Percentiles rank a stretch among this genome's conserved stretches.
phyloP scores from a whole-genome alignment of 2,888 invertebrate genomes.

The Noctua fimbriata region DNA sequence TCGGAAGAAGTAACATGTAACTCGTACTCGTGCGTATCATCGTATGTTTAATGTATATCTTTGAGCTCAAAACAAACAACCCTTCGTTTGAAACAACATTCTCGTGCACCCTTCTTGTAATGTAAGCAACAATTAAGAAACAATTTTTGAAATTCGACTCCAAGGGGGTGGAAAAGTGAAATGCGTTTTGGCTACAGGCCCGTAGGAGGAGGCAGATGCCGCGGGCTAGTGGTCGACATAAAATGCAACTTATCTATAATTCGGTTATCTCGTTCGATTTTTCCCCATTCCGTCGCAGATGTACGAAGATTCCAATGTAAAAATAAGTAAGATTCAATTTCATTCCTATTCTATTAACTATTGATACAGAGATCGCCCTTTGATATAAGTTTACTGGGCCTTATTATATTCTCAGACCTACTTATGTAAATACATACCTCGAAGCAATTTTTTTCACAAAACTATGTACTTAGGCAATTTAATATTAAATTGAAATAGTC shows the following conservation, averaged over 20 bases:
- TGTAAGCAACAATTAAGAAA: constrained; percentile 66
- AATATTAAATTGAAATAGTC: constrained; percentile 23
- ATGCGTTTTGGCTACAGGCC: constrained; percentile 53
- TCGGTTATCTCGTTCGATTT: constrained; percentile 44
- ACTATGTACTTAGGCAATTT: background rate
- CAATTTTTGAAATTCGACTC: constrained; percentile 63
- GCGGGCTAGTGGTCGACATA: constrained; percentile 48
- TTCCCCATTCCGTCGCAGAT: constrained; percentile 22
- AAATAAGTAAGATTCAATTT: constrained; percentile 13
- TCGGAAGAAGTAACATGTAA: constrained; percentile 19
- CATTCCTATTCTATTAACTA: constrained; percentile 4
- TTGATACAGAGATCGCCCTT: background rate
- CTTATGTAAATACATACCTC: background rate
- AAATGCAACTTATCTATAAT: constrained; percentile 60
- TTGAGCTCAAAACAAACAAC: constrained; percentile 47
- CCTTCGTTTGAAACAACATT: constrained; percentile 50
- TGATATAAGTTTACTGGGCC: background rate
- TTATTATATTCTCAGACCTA: constrained; percentile 3
- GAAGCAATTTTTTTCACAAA: background rate
- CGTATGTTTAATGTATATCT: constrained; percentile 37
- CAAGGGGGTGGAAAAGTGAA: constrained; percentile 56
- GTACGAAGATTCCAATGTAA: background rate
- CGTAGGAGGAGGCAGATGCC: constrained; percentile 48
- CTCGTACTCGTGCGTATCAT: constrained; percentile 24
- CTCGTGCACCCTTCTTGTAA: constrained; percentile 59